Conservation (phyloP, 2,113 vertebrate genomes). For the Anarrhichthys ocellatus region DNA sequence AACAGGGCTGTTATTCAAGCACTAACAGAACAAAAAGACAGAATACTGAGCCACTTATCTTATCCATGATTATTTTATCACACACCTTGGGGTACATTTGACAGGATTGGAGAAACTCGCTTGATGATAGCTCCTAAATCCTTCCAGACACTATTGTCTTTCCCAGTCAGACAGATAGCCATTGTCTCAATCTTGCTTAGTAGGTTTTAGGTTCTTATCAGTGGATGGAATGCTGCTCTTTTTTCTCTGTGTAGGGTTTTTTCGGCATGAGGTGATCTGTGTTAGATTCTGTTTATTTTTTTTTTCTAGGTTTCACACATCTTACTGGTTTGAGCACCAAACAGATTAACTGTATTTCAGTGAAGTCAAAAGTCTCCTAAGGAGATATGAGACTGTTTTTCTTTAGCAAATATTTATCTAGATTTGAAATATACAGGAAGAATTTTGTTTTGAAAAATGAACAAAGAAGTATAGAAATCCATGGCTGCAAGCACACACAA, state of each 20-base stretch:
- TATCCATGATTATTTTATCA: constrained; percentile 60
- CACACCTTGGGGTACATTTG: constrained; percentile 37
- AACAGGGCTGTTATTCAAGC: constrained; percentile 40
- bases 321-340: background rate
- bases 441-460: background rate
- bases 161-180: constrained; percentile 37
- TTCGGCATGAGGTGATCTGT: background rate
- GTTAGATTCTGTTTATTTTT: background rate
- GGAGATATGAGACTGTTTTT: background rate
- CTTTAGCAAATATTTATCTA: background rate
- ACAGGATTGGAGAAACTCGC: constrained; percentile 28
- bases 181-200: constrained; percentile 19
- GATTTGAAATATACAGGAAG: background rate
- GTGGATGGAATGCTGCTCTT: background rate
- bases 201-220: constrained; percentile 15
- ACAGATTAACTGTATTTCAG: background rate
- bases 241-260: constrained; percentile 12
- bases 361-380: background rate
- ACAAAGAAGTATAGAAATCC: background rate
- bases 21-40: constrained; percentile 40
- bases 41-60: constrained; percentile 44
- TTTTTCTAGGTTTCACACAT: constrained; percentile 9
- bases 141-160: constrained; percentile 31
- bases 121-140: constrained; percentile 37
- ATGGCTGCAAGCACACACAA: background rate